Evolutionary conservation across 2,797 vertebrate genomes (phyloP).

Genomic region (Acrossocheilus wenchowensis): DNA sequence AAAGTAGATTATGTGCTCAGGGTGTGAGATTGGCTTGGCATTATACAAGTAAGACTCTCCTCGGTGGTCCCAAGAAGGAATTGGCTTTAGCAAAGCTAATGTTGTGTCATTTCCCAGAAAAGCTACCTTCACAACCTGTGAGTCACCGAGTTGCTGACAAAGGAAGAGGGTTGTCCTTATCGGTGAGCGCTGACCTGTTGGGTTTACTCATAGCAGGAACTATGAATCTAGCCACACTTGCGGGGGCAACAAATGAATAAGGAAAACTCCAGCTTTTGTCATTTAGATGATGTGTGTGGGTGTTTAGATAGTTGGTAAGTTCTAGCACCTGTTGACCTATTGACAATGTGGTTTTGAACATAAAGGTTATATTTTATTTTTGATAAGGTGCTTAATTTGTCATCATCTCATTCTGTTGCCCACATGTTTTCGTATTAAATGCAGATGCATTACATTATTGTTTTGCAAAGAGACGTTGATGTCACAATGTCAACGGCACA

Average conservation of each 20-base stretch:
- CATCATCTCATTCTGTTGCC: background rate
- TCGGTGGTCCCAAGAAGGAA: slow-evolving; percentile 18
- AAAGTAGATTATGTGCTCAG: slow-evolving; percentile 31
- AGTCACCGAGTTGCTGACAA: slow-evolving; percentile 69
- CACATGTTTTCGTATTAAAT: background rate
- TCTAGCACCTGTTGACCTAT: background rate
- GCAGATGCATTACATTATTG: background rate
- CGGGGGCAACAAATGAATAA: background rate
- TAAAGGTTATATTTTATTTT: background rate
- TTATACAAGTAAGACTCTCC: slow-evolving; percentile 15
- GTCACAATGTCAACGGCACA: background rate
- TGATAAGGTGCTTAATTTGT: background rate
- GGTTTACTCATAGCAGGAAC: slow-evolving; percentile 67
- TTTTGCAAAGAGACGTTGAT: background rate
- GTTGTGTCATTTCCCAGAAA: slow-evolving; percentile 76
- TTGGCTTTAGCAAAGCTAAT: slow-evolving; percentile 43
- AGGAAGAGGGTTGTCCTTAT: slow-evolving; percentile 50
- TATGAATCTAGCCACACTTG: slow-evolving; percentile 45
- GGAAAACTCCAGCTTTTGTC: slow-evolving; percentile 12
- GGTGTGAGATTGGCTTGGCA: slow-evolving; percentile 34
- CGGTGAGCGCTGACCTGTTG: slow-evolving; percentile 64
- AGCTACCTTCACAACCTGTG: slow-evolving; percentile 56
- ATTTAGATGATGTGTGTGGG: background rate
- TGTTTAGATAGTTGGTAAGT: background rate
- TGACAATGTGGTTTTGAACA: background rate